phyloP scores from a whole-genome alignment of 2,888 invertebrate species.

The Ophion ellenae region DNA sequence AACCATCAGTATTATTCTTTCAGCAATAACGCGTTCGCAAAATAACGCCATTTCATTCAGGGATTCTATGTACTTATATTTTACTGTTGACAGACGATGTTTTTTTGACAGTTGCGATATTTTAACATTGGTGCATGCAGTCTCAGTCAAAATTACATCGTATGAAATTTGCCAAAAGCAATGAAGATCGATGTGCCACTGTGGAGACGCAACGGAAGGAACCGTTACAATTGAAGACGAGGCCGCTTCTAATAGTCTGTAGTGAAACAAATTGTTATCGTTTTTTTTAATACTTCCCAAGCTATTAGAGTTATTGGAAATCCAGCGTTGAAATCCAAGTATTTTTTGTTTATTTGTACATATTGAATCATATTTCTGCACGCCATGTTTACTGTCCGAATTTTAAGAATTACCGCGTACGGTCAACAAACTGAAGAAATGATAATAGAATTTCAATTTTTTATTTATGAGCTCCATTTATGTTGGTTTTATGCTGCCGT shows the following conservation, averaged over 20 bases:
- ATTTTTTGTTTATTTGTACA: background rate
- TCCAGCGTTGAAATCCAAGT: background rate
- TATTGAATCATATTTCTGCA: background rate
- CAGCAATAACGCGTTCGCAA: constrained; percentile 8
- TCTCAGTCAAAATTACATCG: background rate
- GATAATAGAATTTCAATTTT: background rate
- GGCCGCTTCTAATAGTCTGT: background rate
- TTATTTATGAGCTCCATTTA: background rate
- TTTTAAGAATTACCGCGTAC: background rate
- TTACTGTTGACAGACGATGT: constrained; percentile 5
- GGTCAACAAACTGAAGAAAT: background rate
- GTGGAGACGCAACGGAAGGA: too few species aligned
- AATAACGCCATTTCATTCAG: constrained; percentile 3
- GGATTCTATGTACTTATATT: constrained; percentile 3
- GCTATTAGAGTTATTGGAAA: too few species aligned
- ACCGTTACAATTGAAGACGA: background rate
- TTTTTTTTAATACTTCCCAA: too few species aligned
- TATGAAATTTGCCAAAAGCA: background rate
- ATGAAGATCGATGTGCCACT: too few species aligned
- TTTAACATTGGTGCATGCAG: background rate
- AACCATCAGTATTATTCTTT: constrained; percentile 51
- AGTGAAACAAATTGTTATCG: too few species aligned
- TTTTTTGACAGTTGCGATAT: background rate
- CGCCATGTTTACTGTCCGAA: background rate
- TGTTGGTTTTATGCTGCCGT: background rate